Base-by-base conservation (phyloP, 1,140 invertebrate genomes). In the Ceratosolen fusciceps region DNA sequence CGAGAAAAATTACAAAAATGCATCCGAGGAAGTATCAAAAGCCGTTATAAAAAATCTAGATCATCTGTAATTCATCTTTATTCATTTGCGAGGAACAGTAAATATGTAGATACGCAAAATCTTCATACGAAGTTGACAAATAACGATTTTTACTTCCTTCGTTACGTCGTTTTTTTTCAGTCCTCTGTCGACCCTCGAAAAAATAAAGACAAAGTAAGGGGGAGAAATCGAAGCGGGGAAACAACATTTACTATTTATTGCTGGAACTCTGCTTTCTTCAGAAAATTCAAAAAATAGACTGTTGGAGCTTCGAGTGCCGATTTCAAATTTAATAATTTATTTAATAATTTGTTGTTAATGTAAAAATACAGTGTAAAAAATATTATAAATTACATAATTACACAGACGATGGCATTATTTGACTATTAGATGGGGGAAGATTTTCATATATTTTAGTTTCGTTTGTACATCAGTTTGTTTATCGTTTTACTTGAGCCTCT, bases 121-220 rank as follows among this genome's bases (percentile, higher is more conserved):
- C 77, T 79, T 80, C 72, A 75, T 81, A 81, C 76, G 67, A 83
- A 81, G 82, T 83, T 82, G 83, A 77, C 83, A 84, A 83, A 84
- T 84, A 83, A 84, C 74, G 77, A 74, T 76, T 83, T 71, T 82
- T 82, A 58, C 72, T 14, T 29, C 29, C 43, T 19, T n/a, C 52
- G 19, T 43, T 43, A 43, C 7, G 14, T 19, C 2, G 19, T 54
- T 2, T 54, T n/a, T n/a, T 54, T n/a, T n/a, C 21, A 24, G 19
- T 54, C 19, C 21, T 54, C 19, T 4, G 21, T 54, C 52, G 31
- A 21, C 16, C 29, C 54, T 56, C n/a, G 67, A 39, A 39, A 49
- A 37, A n/a, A 70, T 24, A 24, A 43, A 47, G 49, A 43, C 19
- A 49, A 77, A 74, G 12, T 26, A n/a, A 74, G 29, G 24, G 43